Conservation (phyloP, 1,140 invertebrate genomes). For the Stegodyphus mimosarum region DNA sequence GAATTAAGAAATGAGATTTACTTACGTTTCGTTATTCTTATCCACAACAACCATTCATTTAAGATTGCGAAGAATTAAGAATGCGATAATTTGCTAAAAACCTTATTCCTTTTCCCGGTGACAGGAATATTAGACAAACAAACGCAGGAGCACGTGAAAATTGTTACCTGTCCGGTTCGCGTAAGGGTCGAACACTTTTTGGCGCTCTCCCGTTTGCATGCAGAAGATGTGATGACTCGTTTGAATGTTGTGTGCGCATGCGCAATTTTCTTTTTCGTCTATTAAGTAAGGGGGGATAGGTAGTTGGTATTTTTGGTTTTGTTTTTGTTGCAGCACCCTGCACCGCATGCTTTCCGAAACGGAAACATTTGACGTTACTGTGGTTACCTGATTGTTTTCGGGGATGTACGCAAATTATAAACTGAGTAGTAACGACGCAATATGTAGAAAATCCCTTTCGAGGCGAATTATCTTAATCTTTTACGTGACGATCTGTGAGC, state of each 20-base stretch:
- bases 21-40: too few relatives aligned
- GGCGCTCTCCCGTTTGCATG: slow-evolving; percentile 1
- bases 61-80: neutral
- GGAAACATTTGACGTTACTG: slow-evolving; percentile 44
- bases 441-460: too few relatives aligned
- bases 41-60: neutral
- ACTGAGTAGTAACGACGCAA: too few relatives aligned
- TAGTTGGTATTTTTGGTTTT: neutral
- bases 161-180: slow-evolving; percentile 26
- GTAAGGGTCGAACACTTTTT: slow-evolving; percentile 38
- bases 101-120: too few relatives aligned
- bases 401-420: neutral
- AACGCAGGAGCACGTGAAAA: neutral
- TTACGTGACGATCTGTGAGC: too few relatives aligned
- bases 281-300: neutral
- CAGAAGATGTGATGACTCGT: slow-evolving; percentile 14
- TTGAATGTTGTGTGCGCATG: slow-evolving; percentile 22
- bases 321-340: slow-evolving; percentile 34
- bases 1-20: too few relatives aligned
- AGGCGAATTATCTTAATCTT: too few relatives aligned
- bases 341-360: slow-evolving; percentile 8
- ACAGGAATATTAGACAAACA: neutral
- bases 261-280: neutral
- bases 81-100: too few relatives aligned
- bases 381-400: slow-evolving; percentile 30